Conservation (phyloP, 1,140 invertebrate genomes). For the Cephus cinctus region DNA sequence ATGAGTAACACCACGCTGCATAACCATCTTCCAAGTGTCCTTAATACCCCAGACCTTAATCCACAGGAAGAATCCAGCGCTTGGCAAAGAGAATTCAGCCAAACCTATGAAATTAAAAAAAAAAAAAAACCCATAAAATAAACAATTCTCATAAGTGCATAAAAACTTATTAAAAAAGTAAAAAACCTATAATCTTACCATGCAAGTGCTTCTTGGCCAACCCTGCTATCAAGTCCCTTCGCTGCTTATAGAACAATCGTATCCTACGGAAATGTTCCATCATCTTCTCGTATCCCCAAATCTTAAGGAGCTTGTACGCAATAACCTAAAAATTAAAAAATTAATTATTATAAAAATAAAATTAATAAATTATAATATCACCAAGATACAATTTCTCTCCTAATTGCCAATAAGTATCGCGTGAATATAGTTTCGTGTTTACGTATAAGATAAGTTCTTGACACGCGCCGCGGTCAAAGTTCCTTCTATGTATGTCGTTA, state of each 20-base stretch:
- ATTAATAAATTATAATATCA: neutral
- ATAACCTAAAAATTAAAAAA: conserved; percentile 58
- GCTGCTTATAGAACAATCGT: conserved; percentile 64
- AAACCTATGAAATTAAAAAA: conserved; percentile 50
- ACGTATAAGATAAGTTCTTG: too few relatives aligned
- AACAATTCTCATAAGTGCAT: neutral
- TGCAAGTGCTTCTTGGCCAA: conserved; percentile 64
- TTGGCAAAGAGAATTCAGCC: conserved; percentile 66
- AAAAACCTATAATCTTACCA: conserved; percentile 43
- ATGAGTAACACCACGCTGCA: conserved; percentile 59
- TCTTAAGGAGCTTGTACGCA: conserved; percentile 61
- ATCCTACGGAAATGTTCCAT: conserved; percentile 62
- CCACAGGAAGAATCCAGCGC: conserved; percentile 79
- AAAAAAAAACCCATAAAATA: neutral
- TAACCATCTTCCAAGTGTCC: conserved; percentile 74
- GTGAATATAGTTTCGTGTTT: too few relatives aligned
- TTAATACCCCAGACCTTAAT: conserved; percentile 65
- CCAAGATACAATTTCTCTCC: too few relatives aligned
- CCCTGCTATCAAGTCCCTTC: conserved; percentile 63
- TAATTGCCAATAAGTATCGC: too few relatives aligned
- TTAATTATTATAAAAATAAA: neutral
- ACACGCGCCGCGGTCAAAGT: conserved; percentile 33
- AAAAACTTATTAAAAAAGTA: too few relatives aligned
- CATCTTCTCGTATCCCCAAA: conserved; percentile 64
- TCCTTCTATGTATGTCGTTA: conserved; percentile 1